A percentile compares a stretch with the other conserved stretches of the same genome.
These are phyloP conservation scores for Nothocercus nigrocapillus DNA, from an alignment of 2,113 vertebrate species.

Conservation along the genomic window DNA sequence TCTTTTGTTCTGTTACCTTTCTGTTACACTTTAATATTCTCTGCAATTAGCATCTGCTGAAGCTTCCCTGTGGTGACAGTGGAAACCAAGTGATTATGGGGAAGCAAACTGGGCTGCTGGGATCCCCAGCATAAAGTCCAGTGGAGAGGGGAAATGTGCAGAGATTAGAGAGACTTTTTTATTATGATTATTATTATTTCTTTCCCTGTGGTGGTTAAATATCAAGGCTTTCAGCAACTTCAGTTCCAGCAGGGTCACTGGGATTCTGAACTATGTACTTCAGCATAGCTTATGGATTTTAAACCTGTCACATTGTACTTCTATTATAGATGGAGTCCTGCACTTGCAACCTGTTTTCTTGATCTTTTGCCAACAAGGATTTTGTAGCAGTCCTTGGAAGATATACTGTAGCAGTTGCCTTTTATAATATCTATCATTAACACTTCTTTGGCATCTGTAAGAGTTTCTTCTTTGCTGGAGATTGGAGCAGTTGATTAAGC, in stretches of 20 bases:
- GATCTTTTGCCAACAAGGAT: slow-evolving; percentile 69
- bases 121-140: not conserved
- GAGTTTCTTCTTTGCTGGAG: slow-evolving; percentile 63
- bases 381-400: slow-evolving; percentile 66
- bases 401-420: slow-evolving; percentile 56
- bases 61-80: not conserved
- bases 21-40: not conserved
- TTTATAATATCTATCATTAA: slow-evolving; percentile 71
- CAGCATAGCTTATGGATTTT: slow-evolving; percentile 56
- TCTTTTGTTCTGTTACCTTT: not conserved
- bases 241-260: slow-evolving; percentile 31
- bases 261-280: slow-evolving; percentile 66
- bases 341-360: slow-evolving; percentile 67
- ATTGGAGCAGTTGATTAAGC: slow-evolving; percentile 73
- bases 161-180: not conserved
- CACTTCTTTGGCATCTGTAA: slow-evolving; percentile 65
- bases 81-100: not conserved
- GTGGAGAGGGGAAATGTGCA: not conserved
- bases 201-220: slow-evolving; percentile 15
- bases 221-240: slow-evolving; percentile 33
- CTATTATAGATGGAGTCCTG: slow-evolving; percentile 53
- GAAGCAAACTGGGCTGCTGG: not conserved
- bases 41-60: not conserved
- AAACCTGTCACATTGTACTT: slow-evolving; percentile 57
- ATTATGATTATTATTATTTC: not conserved